Conservation (phyloP, 2,797 vertebrate genomes). For the Siniperca scherzeri region DNA sequence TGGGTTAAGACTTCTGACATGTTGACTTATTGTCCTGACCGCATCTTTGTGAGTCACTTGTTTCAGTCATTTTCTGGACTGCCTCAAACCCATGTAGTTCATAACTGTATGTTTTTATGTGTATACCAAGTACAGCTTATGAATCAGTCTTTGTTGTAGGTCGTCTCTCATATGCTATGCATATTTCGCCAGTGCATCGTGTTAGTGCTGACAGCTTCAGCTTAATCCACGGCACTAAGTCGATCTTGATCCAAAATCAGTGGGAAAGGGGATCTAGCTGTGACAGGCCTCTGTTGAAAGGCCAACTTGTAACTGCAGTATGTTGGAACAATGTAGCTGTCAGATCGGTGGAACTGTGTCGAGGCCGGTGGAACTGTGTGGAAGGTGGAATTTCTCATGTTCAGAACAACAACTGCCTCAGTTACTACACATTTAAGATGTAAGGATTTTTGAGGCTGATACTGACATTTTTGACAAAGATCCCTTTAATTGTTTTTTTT, state of each 20-base stretch:
- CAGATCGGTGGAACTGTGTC: background rate
- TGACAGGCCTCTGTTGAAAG: constrained; percentile 12
- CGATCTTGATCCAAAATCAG: background rate
- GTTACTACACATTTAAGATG: background rate
- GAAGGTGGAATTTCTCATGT: background rate
- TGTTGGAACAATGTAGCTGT: background rate
- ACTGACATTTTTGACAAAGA: background rate
- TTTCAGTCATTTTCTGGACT: background rate
- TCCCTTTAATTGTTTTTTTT: background rate
- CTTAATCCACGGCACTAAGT: background rate
- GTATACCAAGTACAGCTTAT: background rate
- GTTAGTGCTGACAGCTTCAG: background rate
- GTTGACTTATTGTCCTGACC: background rate
- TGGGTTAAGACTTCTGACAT: background rate
- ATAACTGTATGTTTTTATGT: background rate
- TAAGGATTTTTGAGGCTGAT: background rate
- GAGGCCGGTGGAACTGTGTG: background rate
- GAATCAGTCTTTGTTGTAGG: background rate
- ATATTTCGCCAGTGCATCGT: background rate
- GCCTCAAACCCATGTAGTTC: background rate
- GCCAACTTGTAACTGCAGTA: background rate
- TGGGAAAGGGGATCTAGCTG: background rate
- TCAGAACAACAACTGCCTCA: background rate
- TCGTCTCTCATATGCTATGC: background rate
- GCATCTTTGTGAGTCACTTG: constrained; percentile 7